Base-by-base conservation (phyloP, 1,140 invertebrate genomes). In the Zaprionus camerounensis region DNA sequence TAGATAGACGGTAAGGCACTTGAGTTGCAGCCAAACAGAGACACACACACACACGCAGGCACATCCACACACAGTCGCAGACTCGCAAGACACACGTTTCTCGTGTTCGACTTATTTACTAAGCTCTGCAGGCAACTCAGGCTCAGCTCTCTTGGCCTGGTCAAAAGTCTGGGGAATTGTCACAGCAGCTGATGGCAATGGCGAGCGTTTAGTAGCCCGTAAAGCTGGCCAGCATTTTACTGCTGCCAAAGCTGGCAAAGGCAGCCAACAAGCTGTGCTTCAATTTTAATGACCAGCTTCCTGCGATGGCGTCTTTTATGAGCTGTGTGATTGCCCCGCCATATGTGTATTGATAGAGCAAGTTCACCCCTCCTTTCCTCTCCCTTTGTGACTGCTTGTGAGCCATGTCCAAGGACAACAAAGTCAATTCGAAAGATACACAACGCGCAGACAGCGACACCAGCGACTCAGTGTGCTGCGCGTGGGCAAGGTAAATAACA, bases 181-280 rank as follows among this genome's bases (percentile, higher is more conserved):
- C 61, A 64, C 77, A 77, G 61, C 78, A 81, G 74, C 84, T 82
- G 77, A 84, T 84, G 84, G 71, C 86, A 81, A 80, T 71, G 73
- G 66, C 44, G 70, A 78, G 71, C 84, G 81, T 84, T 88, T 88
- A 88, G 82, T 80, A 80, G 85, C 64, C 81, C 81, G 84, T 88
- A 88, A 88, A 88, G 77, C 71, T 63, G 56, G 55, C 73, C 74
- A 72, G 41, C 61, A 64, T 84, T 87, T 83, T 81, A 88, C 67
- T 46, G 41, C 31, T 34, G 31, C 9, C 31, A 44, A 41, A n/a
- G 38, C 38, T n/a, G 15, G 72, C 11, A 28, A 26, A 56, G 51
- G 65, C 78, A 77, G 57, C 53, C 59, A 62, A 31, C 64, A 88
- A 67, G 81, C 70, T 83, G 83, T 87, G 83, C 84, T 87, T 81